A percentile compares a stretch with the other conserved stretches of the same genome.
phyloP scores from a whole-genome alignment of 2,888 invertebrate species.

The Thelaira solivaga region DNA sequence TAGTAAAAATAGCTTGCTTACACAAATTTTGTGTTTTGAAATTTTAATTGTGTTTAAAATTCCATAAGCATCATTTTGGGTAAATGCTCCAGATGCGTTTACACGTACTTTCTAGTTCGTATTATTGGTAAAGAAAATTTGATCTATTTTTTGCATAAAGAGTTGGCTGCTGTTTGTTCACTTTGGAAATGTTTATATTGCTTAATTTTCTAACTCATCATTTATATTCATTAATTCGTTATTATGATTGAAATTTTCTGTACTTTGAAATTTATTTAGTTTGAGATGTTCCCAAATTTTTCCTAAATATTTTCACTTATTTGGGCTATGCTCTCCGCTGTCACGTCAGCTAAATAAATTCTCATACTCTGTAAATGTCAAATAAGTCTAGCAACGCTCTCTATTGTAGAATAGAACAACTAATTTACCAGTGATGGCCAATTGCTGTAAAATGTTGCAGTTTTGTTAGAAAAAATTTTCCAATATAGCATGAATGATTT shows the following conservation, averaged over 20 bases:
- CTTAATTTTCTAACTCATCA: not conserved
- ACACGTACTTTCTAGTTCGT: not conserved
- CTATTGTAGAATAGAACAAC: not conserved
- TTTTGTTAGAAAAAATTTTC: no score
- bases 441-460: no score
- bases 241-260: not conserved
- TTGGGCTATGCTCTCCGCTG: slow-evolving; percentile 38
- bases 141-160: slow-evolving; percentile 38
- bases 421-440: not conserved
- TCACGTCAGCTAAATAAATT: slow-evolving; percentile 54
- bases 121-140: slow-evolving; percentile 1
- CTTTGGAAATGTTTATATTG: not conserved
- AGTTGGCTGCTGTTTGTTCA: not conserved
- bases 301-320: slow-evolving; percentile 46
- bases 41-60: slow-evolving; percentile 27
- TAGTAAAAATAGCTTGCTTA: not conserved
- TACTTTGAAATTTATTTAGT: slow-evolving; percentile 17
- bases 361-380: slow-evolving; percentile 27
- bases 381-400: not conserved
- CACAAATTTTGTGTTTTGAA: slow-evolving; percentile 8
- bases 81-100: slow-evolving; percentile 13
- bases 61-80: slow-evolving; percentile 24
- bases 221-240: not conserved
- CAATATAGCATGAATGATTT: no score
- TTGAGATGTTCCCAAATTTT: slow-evolving; percentile 32